Base-by-base conservation (phyloP, 2,113 vertebrate genomes). In the Cololabis saira region DNA sequence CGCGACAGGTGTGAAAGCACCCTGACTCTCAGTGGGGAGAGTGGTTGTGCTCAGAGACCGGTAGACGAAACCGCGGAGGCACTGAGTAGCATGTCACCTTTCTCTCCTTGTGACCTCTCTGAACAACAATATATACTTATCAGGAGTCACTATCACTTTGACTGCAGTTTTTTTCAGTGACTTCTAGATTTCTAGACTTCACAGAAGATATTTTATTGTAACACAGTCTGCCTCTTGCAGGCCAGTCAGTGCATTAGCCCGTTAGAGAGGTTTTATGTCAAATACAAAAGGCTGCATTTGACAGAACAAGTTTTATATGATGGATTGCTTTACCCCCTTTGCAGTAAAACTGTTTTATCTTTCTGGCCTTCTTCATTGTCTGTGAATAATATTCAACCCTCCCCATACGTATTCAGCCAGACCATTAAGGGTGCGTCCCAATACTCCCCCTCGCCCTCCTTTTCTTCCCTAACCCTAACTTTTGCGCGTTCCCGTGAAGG, bases 271-370 rank as follows among this genome's bases (percentile, higher is more conserved):
- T 37, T 37, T 7, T 9, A 37, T 37, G 33, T 37, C 33, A 37
- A 37, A 37, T 7, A 71, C 78, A 82, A 76, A 77, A 71, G 55
- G 61, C 43, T 6, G 22, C 67, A 21, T 78, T 59, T 42, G 76
- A 84, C 83, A 82, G 74, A 81, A 76, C 71, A 83, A 66, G 74
- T 82, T 81, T 88, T 68, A 52, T 33, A 69, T 82, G 84, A 88
- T 49, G 5, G 66, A 84, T 86, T 16, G 15, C 68, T 82, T 74
- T 53, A 69, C 77, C 73, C 76, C 37, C 27, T 27, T 67, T 33
- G 58, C 73, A 67, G 81, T 80, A 48, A 40, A 81, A 78, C 19
- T 8, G 48, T 37, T 50, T 21, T 54, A 58, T 40, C 55, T 55
- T 67, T 33, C 48, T 50, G 61, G 76, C 58, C 78, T 71, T 71